phyloP scores from a whole-genome alignment of 2,113 vertebrate species.

The Herpetotheres cachinnans region DNA sequence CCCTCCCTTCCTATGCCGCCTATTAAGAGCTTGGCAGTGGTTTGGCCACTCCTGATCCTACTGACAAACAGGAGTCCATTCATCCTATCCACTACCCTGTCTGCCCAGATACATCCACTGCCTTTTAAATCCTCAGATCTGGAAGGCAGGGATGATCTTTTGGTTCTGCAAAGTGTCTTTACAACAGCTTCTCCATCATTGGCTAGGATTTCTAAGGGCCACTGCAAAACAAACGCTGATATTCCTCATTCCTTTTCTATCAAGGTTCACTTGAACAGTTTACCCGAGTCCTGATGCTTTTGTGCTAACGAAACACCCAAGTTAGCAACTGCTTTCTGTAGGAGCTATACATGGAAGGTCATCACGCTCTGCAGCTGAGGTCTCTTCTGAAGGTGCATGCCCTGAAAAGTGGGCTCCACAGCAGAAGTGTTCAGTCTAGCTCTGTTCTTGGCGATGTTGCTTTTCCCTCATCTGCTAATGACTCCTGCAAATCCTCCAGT shows the following conservation, averaged over 20 bases:
- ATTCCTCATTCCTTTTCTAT: background rate
- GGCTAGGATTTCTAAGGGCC: background rate
- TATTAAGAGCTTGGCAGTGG: background rate
- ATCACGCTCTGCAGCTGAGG: background rate
- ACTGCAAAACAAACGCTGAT: background rate
- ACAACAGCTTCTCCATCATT: background rate
- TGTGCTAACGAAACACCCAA: background rate
- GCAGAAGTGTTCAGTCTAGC: background rate
- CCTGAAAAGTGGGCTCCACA: background rate
- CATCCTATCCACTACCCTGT: background rate
- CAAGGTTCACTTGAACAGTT: background rate
- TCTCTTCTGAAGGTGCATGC: background rate
- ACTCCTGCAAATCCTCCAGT: slow-evolving; percentile 14
- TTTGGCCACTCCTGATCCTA: background rate
- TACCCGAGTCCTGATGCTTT: background rate
- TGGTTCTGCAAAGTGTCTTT: background rate
- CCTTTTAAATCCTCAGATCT: background rate
- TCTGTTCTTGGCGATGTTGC: background rate
- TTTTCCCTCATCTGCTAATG: slow-evolving; percentile 1
- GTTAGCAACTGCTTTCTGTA: background rate
- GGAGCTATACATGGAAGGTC: background rate
- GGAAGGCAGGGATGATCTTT: background rate
- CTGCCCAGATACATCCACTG: background rate
- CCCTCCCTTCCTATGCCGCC: background rate
- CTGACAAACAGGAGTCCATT: background rate